Percentiles rank a stretch among this genome's conserved stretches.
Evolutionary conservation across 2,113 vertebrate genomes (phyloP).

Genomic region (Ahaetulla prasina): DNA sequence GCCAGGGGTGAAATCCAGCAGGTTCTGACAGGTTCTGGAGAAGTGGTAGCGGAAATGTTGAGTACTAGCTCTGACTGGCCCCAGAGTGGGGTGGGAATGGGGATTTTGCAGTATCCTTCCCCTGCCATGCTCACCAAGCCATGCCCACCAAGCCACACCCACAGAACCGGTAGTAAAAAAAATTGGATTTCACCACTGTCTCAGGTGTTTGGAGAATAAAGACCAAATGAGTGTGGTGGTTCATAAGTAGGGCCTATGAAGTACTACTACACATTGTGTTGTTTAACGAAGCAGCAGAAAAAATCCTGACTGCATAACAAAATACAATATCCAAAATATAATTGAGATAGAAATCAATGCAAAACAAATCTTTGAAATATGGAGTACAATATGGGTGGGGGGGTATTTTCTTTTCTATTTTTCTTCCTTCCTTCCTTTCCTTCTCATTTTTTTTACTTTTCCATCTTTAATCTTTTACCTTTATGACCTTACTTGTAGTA

Average conservation of each 20-base stretch:
- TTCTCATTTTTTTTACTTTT: neutral
- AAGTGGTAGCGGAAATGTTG: too few species aligned
- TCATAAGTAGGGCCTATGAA: neutral
- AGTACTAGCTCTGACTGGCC: too few species aligned
- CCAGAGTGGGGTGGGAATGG: too few species aligned
- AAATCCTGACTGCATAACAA: neutral
- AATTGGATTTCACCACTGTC: too few species aligned
- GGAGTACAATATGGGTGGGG: neutral
- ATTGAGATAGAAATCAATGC: neutral
- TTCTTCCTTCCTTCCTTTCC: neutral
- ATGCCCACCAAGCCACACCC: too few species aligned
- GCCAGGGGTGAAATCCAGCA: too few species aligned
- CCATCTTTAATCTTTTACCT: neutral
- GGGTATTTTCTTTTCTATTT: neutral
- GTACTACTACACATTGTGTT: neutral
- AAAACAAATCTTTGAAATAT: neutral
- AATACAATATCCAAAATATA: neutral
- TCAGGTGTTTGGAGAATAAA: too few species aligned
- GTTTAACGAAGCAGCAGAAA: neutral
- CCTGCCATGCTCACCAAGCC: too few species aligned
- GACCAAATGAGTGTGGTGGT: neutral
- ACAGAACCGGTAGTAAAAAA: too few species aligned
- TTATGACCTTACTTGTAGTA: conserved; percentile 6
- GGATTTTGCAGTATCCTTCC: too few species aligned
- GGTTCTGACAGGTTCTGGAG: too few species aligned